Conservation (phyloP, 2,888 invertebrate species). For the Saturnia japonica region DNA sequence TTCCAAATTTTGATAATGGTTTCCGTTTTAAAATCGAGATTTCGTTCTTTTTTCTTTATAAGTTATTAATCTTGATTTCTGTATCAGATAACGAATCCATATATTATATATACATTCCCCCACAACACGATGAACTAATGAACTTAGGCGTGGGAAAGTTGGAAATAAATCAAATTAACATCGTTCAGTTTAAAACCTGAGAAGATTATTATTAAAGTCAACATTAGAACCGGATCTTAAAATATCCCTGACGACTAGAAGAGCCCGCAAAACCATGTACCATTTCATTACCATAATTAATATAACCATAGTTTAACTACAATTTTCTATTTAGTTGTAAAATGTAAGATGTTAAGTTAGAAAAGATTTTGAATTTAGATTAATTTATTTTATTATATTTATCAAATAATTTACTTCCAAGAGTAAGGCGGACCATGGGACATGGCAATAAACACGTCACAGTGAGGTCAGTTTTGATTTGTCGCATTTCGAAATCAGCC, state of each 20-base stretch:
- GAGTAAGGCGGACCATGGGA: no score
- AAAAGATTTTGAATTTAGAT: background rate
- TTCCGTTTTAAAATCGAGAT: background rate
- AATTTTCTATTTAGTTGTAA: background rate
- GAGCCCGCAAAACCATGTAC: background rate
- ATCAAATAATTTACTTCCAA: no score
- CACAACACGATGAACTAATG: background rate
- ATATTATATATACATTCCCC: background rate
- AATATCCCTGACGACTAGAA: background rate
- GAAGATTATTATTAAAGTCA: background rate
- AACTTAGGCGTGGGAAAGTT: conserved; percentile 8
- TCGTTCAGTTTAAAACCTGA: background rate
- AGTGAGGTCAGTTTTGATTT: no score
- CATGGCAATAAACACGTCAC: no score
- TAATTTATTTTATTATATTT: no score
- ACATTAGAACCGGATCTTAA: background rate
- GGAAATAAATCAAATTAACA: conserved; percentile 4
- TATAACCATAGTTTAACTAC: background rate
- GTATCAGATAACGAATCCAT: conserved; percentile 1
- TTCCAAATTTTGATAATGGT: conserved; percentile 15
- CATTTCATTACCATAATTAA: background rate
- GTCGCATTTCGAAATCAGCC: no score
- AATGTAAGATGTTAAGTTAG: background rate
- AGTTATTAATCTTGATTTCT: conserved; percentile 1
- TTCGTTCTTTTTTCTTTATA: conserved; percentile 1